Evolutionary conservation across 2,888 invertebrate genomes (phyloP).

Genomic region (Brachylomia viminalis): DNA sequence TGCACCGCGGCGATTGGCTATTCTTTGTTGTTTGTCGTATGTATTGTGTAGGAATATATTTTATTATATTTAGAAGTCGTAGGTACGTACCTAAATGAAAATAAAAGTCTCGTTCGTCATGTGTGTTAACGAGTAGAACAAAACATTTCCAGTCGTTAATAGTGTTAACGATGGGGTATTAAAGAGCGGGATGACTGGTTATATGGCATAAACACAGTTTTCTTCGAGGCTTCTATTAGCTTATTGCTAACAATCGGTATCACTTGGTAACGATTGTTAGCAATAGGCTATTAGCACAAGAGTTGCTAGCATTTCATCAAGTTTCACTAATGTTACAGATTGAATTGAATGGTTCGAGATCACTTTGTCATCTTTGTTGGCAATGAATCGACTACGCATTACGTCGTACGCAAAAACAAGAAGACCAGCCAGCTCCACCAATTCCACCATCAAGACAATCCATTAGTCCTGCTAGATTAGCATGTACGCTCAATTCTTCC

Average conservation of each 20-base stretch:
- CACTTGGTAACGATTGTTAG: constrained; percentile 7
- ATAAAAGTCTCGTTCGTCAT: background rate
- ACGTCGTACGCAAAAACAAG: constrained; percentile 9
- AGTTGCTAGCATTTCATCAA: constrained; percentile 2
- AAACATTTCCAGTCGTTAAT: no score
- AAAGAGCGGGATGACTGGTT: background rate
- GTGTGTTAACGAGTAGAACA: background rate
- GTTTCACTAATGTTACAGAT: constrained; percentile 15
- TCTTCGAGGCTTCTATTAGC: no score
- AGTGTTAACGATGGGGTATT: no score
- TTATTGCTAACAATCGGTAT: no score
- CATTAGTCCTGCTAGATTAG: constrained; percentile 7
- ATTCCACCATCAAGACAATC: constrained; percentile 4
- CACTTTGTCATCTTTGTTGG: constrained; percentile 11
- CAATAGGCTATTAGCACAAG: background rate
- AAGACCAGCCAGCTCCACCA: constrained; percentile 2
- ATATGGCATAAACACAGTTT: background rate
- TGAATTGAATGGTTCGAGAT: constrained; percentile 14
- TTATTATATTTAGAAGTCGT: no score
- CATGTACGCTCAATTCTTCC: constrained; percentile 7
- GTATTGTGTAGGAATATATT: no score
- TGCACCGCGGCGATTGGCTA: background rate
- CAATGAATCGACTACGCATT: constrained; percentile 15
- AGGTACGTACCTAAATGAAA: background rate
- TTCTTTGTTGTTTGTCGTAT: no score